A percentile compares a stretch with the other conserved stretches of the same genome.
Evolutionary conservation across 2,888 invertebrate species (phyloP).

Genomic region (Operophtera brumata): DNA sequence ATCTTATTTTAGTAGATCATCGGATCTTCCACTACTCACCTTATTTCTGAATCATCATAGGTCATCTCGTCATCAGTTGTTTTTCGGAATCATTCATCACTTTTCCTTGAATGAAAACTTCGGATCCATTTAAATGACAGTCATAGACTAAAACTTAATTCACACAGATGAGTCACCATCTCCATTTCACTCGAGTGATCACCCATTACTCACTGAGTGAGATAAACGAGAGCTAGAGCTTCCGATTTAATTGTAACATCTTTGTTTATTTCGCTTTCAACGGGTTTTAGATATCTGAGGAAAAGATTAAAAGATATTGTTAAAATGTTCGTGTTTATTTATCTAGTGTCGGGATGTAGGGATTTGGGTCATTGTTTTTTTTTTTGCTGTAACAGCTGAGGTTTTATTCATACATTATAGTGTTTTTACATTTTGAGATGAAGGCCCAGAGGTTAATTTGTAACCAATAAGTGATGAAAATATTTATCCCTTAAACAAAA

Average conservation of each 20-base stretch:
- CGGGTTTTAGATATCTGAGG: conserved; percentile 24
- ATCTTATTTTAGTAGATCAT: no score
- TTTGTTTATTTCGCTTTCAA: conserved; percentile 29
- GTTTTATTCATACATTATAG: neutral
- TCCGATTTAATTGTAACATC: conserved; percentile 23
- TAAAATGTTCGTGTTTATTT: conserved; percentile 1
- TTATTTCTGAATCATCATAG: neutral
- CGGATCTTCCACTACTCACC: neutral
- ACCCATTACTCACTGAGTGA: conserved; percentile 19
- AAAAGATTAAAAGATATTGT: neutral
- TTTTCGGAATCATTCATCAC: conserved; percentile 8
- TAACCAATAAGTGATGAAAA: no score
- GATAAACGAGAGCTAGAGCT: conserved; percentile 23
- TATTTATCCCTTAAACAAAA: no score
- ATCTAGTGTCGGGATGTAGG: conserved; percentile 1
- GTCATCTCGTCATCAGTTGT: neutral
- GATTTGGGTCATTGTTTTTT: conserved; percentile 3
- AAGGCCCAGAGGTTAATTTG: no score
- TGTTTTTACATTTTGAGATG: no score
- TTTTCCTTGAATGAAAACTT: conserved; percentile 6
- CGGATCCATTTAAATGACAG: conserved; percentile 9
- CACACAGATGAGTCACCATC: conserved; percentile 22
- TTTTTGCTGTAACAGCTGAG: neutral
- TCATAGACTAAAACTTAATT: conserved; percentile 17
- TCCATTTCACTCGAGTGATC: conserved; percentile 15